Conservation (phyloP, 2,888 invertebrate species). For the Microdon myrmicae region DNA sequence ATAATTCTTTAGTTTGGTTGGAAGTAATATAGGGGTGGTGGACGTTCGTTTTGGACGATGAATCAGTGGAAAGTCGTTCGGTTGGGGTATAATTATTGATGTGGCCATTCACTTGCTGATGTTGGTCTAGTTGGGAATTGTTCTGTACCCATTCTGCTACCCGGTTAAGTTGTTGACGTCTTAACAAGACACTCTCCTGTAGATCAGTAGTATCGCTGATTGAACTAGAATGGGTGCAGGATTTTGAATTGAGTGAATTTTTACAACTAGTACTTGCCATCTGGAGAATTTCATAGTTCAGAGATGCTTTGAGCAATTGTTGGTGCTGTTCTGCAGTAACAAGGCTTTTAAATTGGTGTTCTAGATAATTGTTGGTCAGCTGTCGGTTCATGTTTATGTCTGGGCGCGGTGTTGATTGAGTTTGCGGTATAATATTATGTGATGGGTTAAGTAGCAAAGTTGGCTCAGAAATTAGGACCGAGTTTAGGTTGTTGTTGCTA, state of each 20-base stretch:
- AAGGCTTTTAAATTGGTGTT: constrained; percentile 46
- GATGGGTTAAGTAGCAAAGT: constrained; percentile 45
- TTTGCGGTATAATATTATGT: constrained; percentile 42
- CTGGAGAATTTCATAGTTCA: constrained; percentile 49
- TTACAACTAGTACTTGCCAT: constrained; percentile 57
- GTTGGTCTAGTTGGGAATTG: constrained; percentile 69
- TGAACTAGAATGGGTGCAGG: constrained; percentile 62
- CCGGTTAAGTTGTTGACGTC: constrained; percentile 74
- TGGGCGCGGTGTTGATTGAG: constrained; percentile 16
- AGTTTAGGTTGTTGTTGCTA: constrained; percentile 47
- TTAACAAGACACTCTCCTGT: constrained; percentile 68
- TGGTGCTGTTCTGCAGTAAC: constrained; percentile 38
- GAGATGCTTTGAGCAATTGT: constrained; percentile 37
- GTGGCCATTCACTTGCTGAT: constrained; percentile 53
- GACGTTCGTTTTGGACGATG: constrained; percentile 64
- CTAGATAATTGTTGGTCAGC: constrained; percentile 45
- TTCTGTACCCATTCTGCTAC: constrained; percentile 84
- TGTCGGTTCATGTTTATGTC: constrained; percentile 36
- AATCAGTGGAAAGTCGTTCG: constrained; percentile 64
- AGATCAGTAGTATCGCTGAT: constrained; percentile 63
- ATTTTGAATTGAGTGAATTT: constrained; percentile 59
- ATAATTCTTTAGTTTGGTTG: constrained; percentile 13
- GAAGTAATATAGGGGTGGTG: constrained; percentile 55
- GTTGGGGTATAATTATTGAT: constrained; percentile 57
- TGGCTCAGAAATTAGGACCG: constrained; percentile 41